Evolutionary conservation across 2,113 vertebrate species (phyloP).

Genomic region (Falcunculus frontatus): DNA sequence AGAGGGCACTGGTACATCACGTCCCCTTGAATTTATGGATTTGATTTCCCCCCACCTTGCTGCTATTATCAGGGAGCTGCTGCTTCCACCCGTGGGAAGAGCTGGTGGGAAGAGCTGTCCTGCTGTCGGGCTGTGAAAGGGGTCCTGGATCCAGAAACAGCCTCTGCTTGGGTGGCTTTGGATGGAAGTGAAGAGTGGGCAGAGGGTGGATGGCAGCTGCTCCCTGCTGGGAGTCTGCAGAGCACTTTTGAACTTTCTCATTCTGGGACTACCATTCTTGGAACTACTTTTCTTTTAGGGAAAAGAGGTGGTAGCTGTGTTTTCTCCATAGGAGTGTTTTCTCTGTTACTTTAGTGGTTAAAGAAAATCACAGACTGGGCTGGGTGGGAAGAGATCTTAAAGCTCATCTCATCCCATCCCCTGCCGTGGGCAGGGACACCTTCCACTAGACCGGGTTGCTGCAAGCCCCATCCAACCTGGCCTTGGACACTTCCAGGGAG

Average conservation of each 20-base stretch:
- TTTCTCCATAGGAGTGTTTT: neutral
- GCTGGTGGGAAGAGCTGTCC: neutral
- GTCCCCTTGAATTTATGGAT: slow-evolving; percentile 28
- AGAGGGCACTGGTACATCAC: slow-evolving; percentile 60
- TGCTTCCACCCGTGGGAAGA: neutral
- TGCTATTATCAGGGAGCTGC: neutral
- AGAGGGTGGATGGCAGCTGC: neutral
- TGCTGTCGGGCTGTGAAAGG: neutral
- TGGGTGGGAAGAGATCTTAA: neutral
- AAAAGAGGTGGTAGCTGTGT: neutral
- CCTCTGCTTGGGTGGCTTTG: neutral
- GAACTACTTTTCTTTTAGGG: neutral
- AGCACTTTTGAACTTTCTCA: neutral
- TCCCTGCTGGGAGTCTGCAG: neutral
- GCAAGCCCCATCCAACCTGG: neutral
- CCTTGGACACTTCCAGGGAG: neutral
- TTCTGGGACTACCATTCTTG: neutral
- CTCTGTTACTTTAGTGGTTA: neutral
- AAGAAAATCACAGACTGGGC: neutral
- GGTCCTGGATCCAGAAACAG: neutral
- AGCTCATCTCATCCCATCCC: neutral
- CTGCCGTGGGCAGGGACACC: neutral
- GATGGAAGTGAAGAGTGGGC: neutral
- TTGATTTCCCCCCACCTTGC: neutral
- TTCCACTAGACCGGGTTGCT: neutral